Conservation (phyloP, 2,888 invertebrate species). For the Cheilosia vulpina region DNA sequence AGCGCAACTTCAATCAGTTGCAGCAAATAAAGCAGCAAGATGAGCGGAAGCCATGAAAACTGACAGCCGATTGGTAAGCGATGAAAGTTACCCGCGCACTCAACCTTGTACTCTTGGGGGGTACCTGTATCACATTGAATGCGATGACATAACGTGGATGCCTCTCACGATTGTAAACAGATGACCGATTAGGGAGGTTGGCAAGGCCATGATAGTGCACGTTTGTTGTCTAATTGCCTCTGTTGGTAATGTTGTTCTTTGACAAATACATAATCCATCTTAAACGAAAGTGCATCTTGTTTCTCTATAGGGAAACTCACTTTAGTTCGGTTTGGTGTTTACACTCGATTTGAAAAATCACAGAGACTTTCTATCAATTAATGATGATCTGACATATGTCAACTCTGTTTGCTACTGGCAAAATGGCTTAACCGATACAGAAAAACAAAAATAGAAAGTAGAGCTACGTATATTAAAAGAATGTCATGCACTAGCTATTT, state of each 20-base stretch:
- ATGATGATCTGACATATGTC: slow-evolving; percentile 65
- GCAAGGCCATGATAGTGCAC: slow-evolving; percentile 31
- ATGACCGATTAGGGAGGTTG: slow-evolving; percentile 57
- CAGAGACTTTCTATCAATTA: slow-evolving; percentile 64
- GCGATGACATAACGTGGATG: slow-evolving; percentile 50
- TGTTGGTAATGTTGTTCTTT: slow-evolving; percentile 32
- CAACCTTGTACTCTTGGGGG: slow-evolving; percentile 65
- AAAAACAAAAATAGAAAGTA: slow-evolving; percentile 68
- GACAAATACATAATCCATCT: slow-evolving; percentile 42
- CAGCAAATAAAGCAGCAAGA: slow-evolving; percentile 64
- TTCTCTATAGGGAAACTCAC: slow-evolving; percentile 29
- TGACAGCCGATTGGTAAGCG: slow-evolving; percentile 64
- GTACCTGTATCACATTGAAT: slow-evolving; percentile 4
- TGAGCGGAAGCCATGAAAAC: slow-evolving; percentile 68
- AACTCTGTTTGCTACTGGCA: slow-evolving; percentile 49
- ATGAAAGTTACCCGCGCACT: slow-evolving; percentile 71
- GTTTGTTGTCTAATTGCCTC: slow-evolving; percentile 31
- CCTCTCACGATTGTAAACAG: slow-evolving; percentile 43
- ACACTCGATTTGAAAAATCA: background rate
- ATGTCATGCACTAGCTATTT: slow-evolving; percentile 64
- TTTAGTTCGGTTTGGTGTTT: background rate
- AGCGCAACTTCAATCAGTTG: slow-evolving; percentile 66
- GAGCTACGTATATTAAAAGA: slow-evolving; percentile 53
- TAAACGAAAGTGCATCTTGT: slow-evolving; percentile 31
- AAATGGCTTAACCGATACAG: slow-evolving; percentile 49